Evolutionary conservation across 2,113 vertebrate genomes (phyloP), one percentile per base, ranked within the genome.

Genomic region (Helogale parvula): DNA sequence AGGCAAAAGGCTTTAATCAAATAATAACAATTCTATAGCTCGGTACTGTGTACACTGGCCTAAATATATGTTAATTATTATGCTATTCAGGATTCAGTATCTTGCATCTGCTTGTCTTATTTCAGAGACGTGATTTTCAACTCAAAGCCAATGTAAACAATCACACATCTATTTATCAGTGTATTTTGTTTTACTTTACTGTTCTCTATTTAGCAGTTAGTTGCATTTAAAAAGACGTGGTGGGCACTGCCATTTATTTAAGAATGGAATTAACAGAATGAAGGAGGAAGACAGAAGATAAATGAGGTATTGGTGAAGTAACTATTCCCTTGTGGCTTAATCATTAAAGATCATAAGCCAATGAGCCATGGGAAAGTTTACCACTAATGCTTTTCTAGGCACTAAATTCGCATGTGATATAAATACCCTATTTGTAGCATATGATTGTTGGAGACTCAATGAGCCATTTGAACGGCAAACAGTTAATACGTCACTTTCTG

Each of bases 401-500:
- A 90, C 35, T 92, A 33, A 90, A 93, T 97, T 88, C 92, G 27
- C 66, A 81, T 81, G 65, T 72, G 52, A 93, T 60, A 38, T n/a
- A 97, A 96, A 92, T 14, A 72, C 77, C 41, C 35, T 68, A 82
- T 92, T 65, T 90, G 69, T 54, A 87, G 54, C 57, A 69, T 65
- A 81, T 54, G 76, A 89, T 79, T 92, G 25, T 74, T 54, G 29
- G 54, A 92, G 27, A 79, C 14, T 93, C 86, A 90, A 4, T 19
- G 33, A 97, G 79, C 68, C 90, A 87, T 92, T 71, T 93, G 88
- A 96, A 76, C 91, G 77, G 38, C 82, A 94, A 74, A 77, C 9
- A 63, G 69, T 84, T 87, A 74, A 92, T 76, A 54, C 12, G 60
- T 96, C 85, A 71, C 29, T 90, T 97, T 77, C 50, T 41, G 23